Evolutionary conservation across 2,888 invertebrate genomes (phyloP).

Genomic region (Andrena haemorrhoa): DNA sequence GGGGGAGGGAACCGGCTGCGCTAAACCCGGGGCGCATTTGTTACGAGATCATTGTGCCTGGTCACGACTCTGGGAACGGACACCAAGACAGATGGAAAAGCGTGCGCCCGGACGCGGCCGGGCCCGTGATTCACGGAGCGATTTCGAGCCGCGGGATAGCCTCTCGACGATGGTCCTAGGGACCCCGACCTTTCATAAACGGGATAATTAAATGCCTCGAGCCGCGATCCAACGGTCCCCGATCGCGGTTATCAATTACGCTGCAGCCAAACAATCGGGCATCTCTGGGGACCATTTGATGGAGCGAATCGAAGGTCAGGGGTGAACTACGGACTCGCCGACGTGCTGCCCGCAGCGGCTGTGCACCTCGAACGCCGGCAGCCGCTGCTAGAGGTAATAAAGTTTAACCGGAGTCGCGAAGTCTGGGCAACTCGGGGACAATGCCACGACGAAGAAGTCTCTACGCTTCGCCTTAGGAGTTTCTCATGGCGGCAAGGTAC

Average conservation of each 20-base stretch:
- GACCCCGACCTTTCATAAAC: conserved; percentile 30
- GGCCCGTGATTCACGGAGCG: conserved; percentile 42
- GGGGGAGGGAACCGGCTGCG: conserved; percentile 26
- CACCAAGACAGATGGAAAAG: conserved; percentile 58
- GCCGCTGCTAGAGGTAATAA: background rate
- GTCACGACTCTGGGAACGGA: conserved; percentile 53
- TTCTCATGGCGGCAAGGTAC: background rate
- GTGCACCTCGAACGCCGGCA: background rate
- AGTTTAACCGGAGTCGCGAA: too few species aligned
- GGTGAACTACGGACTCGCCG: background rate
- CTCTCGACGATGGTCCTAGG: background rate
- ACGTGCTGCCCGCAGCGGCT: background rate
- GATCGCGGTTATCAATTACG: conserved; percentile 25
- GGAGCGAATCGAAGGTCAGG: background rate
- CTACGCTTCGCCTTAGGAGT: background rate
- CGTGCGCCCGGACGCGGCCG: conserved; percentile 12
- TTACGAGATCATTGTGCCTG: conserved; percentile 57
- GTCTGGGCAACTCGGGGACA: background rate
- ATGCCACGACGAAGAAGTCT: background rate
- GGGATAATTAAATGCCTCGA: conserved; percentile 33
- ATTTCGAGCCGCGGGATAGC: conserved; percentile 33
- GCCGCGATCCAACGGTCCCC: background rate
- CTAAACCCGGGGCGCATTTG: conserved; percentile 47
- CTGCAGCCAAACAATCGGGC: background rate
- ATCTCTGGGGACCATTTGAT: background rate